phyloP scores from a whole-genome alignment of 2,888 invertebrate genomes.

The Acheta domesticus region DNA sequence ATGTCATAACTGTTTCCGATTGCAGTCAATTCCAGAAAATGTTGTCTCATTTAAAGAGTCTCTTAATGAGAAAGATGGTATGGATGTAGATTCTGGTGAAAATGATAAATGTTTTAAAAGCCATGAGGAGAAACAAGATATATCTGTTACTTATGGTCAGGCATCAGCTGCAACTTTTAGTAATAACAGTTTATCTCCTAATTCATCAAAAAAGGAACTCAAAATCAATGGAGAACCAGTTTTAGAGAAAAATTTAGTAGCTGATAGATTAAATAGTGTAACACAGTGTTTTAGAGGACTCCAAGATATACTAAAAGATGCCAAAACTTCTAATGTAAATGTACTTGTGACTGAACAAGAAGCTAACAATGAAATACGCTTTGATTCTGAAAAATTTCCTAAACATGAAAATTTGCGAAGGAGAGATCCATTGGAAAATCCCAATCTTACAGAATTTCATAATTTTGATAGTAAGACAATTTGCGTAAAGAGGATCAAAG shows the following conservation, averaged over 20 bases:
- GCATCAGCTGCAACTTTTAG: neutral
- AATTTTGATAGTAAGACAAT: conserved; percentile 49
- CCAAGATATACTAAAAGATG: conserved; percentile 56
- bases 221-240: conserved; percentile 23
- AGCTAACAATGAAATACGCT: conserved; percentile 52
- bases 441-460: conserved; percentile 49
- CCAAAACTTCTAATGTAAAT: conserved; percentile 59
- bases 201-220: conserved; percentile 21
- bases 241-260: conserved; percentile 40
- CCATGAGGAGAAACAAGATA: neutral
- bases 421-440: conserved; percentile 47
- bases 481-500: conserved; percentile 51
- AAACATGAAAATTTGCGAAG: conserved; percentile 50
- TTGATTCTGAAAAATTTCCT: conserved; percentile 57
- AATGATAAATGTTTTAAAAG: neutral
- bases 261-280: conserved; percentile 42
- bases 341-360: conserved; percentile 49
- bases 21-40: conserved; percentile 41
- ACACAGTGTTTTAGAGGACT: conserved; percentile 44
- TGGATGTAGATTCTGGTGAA: conserved; percentile 22
- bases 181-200: conserved; percentile 30
- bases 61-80: neutral
- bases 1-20: conserved; percentile 36
- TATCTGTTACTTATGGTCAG: neutral
- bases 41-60: conserved; percentile 36